Percentiles rank a stretch among this genome's conserved stretches.
Evolutionary conservation across 2,113 vertebrate species (phyloP).

Genomic region (Salvelinus sp.): DNA sequence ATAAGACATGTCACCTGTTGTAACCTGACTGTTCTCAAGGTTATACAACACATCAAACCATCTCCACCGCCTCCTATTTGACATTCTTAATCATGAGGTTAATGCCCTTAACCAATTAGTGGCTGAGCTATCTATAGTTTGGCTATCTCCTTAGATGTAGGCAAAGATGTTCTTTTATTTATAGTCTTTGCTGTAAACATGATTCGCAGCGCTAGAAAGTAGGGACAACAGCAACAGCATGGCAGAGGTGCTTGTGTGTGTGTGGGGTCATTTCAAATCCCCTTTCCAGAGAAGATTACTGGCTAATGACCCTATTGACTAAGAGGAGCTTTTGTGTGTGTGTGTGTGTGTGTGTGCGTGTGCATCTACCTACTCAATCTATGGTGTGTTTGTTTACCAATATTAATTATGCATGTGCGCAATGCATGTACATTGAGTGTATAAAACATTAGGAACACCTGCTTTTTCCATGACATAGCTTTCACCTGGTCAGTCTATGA

Average conservation of each 20-base stretch:
- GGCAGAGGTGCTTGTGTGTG: neutral
- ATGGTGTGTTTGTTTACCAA: neutral
- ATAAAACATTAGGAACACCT: no score
- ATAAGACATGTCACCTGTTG: neutral
- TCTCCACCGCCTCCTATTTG: neutral
- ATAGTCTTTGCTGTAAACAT: constrained; percentile 24
- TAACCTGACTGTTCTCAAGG: neutral
- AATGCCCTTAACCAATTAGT: constrained; percentile 57
- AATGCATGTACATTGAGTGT: no score
- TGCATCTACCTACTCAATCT: neutral
- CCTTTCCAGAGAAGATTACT: neutral
- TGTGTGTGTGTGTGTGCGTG: neutral
- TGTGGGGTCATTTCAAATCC: constrained; percentile 1
- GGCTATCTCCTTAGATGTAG: constrained; percentile 10
- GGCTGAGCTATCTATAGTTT: constrained; percentile 63
- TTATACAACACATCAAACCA: constrained; percentile 14
- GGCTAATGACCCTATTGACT: neutral
- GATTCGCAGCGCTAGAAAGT: constrained; percentile 16
- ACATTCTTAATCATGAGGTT: constrained; percentile 15
- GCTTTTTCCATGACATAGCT: no score
- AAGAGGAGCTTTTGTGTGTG: neutral
- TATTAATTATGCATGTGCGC: no score
- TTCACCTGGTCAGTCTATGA: no score
- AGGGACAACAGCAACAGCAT: neutral
- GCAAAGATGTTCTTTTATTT: constrained; percentile 9